A percentile compares a stretch with the other conserved stretches of the same genome.
These are phyloP conservation scores for Trachelus stipa DNA, from an alignment of 2,888 invertebrate genomes.

Conservation along the genomic window DNA sequence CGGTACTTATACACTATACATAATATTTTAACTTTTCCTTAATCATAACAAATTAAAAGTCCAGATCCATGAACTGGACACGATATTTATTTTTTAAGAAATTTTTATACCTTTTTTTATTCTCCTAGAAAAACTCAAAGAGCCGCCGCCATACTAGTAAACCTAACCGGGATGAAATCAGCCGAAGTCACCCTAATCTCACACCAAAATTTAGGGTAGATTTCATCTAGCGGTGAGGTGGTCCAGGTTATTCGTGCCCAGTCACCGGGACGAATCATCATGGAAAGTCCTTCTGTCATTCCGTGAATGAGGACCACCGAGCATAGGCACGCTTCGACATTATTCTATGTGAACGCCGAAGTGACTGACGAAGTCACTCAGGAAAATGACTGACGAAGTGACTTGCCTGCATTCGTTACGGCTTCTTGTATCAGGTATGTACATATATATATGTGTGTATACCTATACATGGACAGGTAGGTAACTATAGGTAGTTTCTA, in stretches of 20 bases:
- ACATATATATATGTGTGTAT: neutral
- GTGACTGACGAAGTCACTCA: neutral
- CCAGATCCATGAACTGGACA: neutral
- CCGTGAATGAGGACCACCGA: neutral
- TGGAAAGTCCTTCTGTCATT: neutral
- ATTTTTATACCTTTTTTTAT: neutral
- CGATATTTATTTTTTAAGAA: neutral
- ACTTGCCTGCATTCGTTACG: neutral
- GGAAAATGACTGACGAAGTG: neutral
- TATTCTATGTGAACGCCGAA: neutral
- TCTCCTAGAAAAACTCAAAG: neutral
- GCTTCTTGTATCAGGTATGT: neutral
- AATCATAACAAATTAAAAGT: neutral
- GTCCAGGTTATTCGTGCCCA: neutral
- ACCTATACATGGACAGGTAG: neutral
- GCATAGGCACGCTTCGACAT: neutral
- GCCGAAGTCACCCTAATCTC: neutral
- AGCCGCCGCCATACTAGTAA: neutral
- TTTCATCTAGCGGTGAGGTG: slow-evolving; percentile 1
- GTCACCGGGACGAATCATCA: neutral
- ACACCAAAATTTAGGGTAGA: neutral
- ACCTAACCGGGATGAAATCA: neutral
- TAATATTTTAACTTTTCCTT: neutral
- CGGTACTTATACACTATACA: neutral
- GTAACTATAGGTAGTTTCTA: neutral